A percentile compares a stretch with the other conserved stretches of the same genome.
phyloP scores from a whole-genome alignment of 2,888 invertebrate genomes.

The Agonopterix subpropinquella region DNA sequence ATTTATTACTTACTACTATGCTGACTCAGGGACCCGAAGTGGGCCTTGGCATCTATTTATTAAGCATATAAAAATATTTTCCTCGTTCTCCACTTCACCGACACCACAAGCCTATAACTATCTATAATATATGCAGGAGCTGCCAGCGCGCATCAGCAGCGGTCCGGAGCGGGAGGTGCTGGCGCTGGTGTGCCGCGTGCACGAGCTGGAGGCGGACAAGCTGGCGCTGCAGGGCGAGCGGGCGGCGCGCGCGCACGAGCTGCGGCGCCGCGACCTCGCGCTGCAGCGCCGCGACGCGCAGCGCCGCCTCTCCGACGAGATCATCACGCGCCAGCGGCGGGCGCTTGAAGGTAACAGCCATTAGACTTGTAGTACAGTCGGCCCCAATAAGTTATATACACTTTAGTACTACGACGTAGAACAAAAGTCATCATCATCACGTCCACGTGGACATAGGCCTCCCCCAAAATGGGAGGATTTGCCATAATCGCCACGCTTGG shows the following conservation, averaged over 20 bases:
- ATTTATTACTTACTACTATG: no score
- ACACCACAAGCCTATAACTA: no score
- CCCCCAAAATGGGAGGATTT: no score
- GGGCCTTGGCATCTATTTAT: no score
- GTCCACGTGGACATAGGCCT: no score
- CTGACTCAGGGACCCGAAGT: no score
- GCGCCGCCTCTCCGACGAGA: conserved; percentile 91
- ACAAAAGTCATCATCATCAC: no score
- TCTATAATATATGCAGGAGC: conserved; percentile 71
- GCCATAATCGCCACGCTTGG: no score
- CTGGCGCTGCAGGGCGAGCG: conserved; percentile 92
- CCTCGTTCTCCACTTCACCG: no score
- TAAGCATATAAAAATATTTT: no score
- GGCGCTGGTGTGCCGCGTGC: conserved; percentile 91
- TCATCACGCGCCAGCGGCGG: conserved; percentile 90
- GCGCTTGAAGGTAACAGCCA: conserved; percentile 84
- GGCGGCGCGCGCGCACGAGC: conserved; percentile 89
- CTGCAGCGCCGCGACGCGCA: conserved; percentile 89
- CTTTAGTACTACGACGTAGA: no score
- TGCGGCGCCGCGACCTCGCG: conserved; percentile 88
- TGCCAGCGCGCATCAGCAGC: conserved; percentile 89
- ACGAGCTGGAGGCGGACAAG: conserved; percentile 96
- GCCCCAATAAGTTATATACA: no score
- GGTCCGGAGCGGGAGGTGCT: conserved; percentile 94
- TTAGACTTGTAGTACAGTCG: not conserved